Conservation (phyloP, 1,140 invertebrate species). For the Apis laboriosa region DNA sequence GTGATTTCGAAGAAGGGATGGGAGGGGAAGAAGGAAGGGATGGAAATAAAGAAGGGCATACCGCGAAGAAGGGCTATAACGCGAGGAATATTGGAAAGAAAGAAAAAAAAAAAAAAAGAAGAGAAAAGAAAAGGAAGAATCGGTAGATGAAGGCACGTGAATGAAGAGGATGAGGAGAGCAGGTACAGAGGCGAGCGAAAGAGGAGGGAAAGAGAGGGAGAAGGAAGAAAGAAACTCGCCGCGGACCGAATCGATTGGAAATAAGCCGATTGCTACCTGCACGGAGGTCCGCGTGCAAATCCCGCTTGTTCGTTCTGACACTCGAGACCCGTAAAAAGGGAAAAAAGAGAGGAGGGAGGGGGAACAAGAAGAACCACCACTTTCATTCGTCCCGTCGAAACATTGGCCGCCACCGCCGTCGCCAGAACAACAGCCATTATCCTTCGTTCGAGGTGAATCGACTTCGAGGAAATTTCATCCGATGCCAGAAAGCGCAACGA, state of each 20-base stretch:
- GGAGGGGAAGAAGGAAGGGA: background rate
- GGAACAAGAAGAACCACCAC: constrained; percentile 37
- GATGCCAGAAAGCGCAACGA: background rate
- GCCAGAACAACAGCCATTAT: constrained; percentile 21
- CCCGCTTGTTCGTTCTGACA: constrained; percentile 62
- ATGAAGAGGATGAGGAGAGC: constrained; percentile 51
- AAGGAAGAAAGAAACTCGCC: constrained; percentile 47
- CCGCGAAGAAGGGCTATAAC: too few species aligned
- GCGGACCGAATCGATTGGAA: constrained; percentile 67
- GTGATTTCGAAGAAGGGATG: background rate
- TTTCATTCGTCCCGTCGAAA: constrained; percentile 43
- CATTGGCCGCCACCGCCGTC: background rate
- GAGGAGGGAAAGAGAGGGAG: background rate
- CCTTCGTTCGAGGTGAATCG: constrained; percentile 25
- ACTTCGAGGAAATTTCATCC: constrained; percentile 22
- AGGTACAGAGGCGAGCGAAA: background rate
- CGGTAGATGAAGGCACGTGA: constrained; percentile 37
- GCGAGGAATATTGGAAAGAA: constrained; percentile 22
- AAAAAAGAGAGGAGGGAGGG: background rate
- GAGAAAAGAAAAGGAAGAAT: background rate
- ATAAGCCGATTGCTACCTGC: constrained; percentile 69
- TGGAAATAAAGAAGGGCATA: background rate
- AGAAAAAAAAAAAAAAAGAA: too few species aligned
- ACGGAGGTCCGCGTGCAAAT: constrained; percentile 67
- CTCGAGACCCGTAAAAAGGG: constrained; percentile 52